Conservation (phyloP, 2,113 vertebrate genomes). For the Xiphorhynchus elegans region DNA sequence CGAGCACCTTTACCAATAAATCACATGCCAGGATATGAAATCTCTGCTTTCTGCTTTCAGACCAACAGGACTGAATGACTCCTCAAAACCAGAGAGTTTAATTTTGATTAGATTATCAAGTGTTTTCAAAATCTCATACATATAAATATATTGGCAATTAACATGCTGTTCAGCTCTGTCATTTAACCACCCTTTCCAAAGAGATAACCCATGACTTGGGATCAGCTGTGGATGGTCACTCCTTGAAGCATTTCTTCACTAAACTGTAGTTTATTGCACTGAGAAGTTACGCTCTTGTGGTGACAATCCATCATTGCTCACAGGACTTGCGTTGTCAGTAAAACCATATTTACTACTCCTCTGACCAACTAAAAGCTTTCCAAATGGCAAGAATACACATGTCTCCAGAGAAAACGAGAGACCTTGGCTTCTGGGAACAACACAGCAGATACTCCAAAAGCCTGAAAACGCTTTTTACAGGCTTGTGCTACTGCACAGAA, state of each 20-base stretch:
- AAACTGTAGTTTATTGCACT: neutral
- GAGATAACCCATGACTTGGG: neutral
- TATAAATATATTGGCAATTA: neutral
- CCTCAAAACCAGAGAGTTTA: neutral
- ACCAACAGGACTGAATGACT: neutral
- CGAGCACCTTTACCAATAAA: conserved; percentile 45
- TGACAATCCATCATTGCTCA: neutral
- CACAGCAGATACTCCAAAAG: neutral
- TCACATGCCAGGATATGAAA: conserved; percentile 1
- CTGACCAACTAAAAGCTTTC: conserved; percentile 30
- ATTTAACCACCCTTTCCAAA: neutral
- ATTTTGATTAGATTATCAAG: neutral
- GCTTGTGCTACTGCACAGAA: neutral
- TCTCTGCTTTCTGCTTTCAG: neutral
- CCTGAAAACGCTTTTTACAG: neutral
- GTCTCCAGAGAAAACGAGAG: neutral
- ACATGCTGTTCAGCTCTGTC: neutral
- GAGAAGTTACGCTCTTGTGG: neutral
- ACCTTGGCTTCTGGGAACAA: neutral
- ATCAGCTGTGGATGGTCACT: neutral
- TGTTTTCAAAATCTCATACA: neutral
- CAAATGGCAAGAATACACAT: neutral
- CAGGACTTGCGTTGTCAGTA: neutral
- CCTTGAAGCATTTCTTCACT: neutral
- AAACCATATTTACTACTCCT: conserved; percentile 46